These are phyloP conservation scores for Himalopsyche anomala DNA, from an alignment of 2,888 invertebrate genomes.

Conservation along the genomic window DNA sequence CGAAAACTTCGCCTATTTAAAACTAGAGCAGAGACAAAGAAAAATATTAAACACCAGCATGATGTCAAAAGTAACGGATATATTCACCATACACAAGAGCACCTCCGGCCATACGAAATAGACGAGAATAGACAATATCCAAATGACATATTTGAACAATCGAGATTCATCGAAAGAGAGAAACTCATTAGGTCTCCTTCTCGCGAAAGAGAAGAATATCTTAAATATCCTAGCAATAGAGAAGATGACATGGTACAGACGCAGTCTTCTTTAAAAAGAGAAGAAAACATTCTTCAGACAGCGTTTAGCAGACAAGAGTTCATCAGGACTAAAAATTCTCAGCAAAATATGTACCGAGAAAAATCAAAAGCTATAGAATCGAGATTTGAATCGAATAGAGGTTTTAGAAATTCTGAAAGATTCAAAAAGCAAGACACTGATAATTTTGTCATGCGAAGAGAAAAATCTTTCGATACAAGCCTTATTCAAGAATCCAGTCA, in stretches of 20 bases:
- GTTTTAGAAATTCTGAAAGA: constrained; percentile 76
- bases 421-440: constrained; percentile 72
- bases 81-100: constrained; percentile 56
- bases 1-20: constrained; percentile 83
- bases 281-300: constrained; percentile 75
- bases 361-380: constrained; percentile 74
- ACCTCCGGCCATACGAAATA: constrained; percentile 67
- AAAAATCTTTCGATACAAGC: constrained; percentile 76
- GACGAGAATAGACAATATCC: constrained; percentile 64
- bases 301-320: constrained; percentile 73
- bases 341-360: constrained; percentile 74
- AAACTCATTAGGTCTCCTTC: constrained; percentile 74
- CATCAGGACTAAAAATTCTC: constrained; percentile 74
- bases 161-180: constrained; percentile 67
- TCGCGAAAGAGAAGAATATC: constrained; percentile 74
- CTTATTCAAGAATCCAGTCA: constrained; percentile 67
- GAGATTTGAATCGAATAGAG: constrained; percentile 74
- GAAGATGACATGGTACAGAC: constrained; percentile 72
- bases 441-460: constrained; percentile 73
- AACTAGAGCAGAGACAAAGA: constrained; percentile 84
- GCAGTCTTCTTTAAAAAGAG: constrained; percentile 72
- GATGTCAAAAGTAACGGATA: constrained; percentile 63
- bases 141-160: constrained; percentile 64
- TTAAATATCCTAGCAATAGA: constrained; percentile 72
- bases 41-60: constrained; percentile 67